Conservation (phyloP, 1,140 invertebrate species). For the Drosophila seguyi region DNA sequence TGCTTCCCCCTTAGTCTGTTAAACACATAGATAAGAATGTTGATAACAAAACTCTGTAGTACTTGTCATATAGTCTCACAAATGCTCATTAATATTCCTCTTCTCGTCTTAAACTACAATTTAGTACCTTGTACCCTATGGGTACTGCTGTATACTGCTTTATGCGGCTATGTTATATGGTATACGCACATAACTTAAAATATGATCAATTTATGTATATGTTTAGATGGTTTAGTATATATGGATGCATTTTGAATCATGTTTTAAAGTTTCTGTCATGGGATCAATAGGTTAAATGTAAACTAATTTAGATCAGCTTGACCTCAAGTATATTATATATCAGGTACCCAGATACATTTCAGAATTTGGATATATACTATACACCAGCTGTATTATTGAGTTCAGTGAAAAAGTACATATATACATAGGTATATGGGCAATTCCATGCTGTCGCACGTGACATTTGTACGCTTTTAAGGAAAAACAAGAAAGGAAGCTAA, state of each 20-base stretch:
- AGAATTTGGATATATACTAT: too few species aligned
- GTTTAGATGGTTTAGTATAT: neutral
- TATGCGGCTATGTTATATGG: too few species aligned
- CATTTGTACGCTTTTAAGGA: too few species aligned
- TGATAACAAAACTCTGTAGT: neutral
- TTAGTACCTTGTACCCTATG: neutral
- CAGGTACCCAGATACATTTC: neutral
- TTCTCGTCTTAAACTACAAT: neutral
- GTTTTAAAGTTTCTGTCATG: neutral
- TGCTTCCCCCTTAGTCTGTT: neutral
- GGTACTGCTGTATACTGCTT: neutral
- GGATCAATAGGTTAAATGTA: neutral
- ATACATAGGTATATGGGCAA: too few species aligned
- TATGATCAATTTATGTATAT: neutral
- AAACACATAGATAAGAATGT: neutral
- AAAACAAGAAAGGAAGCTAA: too few species aligned
- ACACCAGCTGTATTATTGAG: too few species aligned
- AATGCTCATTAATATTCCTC: neutral
- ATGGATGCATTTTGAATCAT: neutral
- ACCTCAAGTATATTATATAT: neutral
- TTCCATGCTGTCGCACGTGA: too few species aligned
- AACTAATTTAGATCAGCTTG: neutral
- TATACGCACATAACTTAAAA: neutral
- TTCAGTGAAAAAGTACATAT: too few species aligned
- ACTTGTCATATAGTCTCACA: neutral